phyloP scores from a whole-genome alignment of 2,888 invertebrate species.

The Patella ulyssiponensis region DNA sequence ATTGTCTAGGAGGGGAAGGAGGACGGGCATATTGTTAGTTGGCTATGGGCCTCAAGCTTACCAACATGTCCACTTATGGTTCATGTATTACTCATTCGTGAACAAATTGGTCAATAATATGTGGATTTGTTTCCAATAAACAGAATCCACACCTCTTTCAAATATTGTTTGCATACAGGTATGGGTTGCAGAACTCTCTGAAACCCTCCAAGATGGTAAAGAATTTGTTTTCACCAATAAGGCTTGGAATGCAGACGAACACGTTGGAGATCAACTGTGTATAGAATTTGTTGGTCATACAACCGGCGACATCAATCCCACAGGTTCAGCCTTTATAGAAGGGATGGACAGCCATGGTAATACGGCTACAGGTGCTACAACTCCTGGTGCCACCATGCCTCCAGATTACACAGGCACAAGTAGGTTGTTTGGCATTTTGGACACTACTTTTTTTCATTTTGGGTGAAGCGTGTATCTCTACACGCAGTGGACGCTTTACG shows the following conservation, averaged over 20 bases:
- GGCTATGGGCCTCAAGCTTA: no score
- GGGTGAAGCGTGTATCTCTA: neutral
- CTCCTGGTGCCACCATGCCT: neutral
- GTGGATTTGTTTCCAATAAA: no score
- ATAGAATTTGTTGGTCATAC: conserved; percentile 6
- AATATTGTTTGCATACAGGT: neutral
- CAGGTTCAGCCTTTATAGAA: neutral
- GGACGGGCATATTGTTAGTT: no score
- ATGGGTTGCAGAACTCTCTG: neutral
- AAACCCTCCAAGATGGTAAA: neutral
- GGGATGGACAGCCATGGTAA: neutral
- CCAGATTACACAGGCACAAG: neutral
- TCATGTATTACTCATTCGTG: no score
- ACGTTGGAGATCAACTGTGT: conserved; percentile 17
- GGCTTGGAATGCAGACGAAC: conserved; percentile 16
- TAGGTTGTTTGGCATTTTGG: neutral
- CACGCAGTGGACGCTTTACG: neutral
- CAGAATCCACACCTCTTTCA: no score
- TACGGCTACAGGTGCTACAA: neutral
- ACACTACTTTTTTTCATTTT: neutral
- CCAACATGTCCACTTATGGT: no score
- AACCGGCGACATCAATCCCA: neutral
- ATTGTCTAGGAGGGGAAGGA: no score
- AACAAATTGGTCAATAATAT: no score
- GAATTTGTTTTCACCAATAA: conserved; percentile 2